These are phyloP conservation scores for Notolabrus celidotus DNA, from an alignment of 2,797 vertebrate species.

Conservation along the genomic window DNA sequence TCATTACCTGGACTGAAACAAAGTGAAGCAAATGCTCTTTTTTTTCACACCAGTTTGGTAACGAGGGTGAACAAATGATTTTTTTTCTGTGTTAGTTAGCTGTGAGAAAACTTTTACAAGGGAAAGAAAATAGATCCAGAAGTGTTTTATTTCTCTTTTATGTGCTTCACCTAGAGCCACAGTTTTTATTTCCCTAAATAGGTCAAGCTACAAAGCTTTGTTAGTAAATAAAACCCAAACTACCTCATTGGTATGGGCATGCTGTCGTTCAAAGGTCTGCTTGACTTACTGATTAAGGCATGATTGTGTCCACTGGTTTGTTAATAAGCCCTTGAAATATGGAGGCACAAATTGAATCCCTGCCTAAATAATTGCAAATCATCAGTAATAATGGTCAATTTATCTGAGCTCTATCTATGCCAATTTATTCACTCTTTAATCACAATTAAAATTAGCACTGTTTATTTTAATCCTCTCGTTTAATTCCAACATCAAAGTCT, in stretches of 20 bases:
- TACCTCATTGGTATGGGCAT: not conserved
- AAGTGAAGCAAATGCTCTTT: not conserved
- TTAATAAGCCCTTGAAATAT: not conserved
- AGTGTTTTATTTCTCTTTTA: not conserved
- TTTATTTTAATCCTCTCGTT: not conserved
- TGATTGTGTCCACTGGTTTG: not conserved
- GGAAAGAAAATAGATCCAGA: not conserved
- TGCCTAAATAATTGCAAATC: not conserved
- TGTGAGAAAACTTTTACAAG: conserved; percentile 7
- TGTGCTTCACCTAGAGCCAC: not conserved
- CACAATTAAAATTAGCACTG: not conserved
- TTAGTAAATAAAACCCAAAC: not conserved
- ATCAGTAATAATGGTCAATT: not conserved
- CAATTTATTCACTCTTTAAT: not conserved
- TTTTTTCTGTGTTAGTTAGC: conserved; percentile 5
- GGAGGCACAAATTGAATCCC: not conserved
- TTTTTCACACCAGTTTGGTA: not conserved
- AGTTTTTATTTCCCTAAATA: not conserved
- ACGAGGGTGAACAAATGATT: not conserved
- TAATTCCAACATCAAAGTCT: conserved; percentile 23
- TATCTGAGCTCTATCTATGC: not conserved
- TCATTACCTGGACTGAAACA: conserved; percentile 3
- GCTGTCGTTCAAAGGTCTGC: not conserved
- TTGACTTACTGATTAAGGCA: not conserved
- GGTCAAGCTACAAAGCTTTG: not conserved